Evolutionary conservation across 2,113 vertebrate genomes (phyloP).

Genomic region (Hyperopisus bebe): DNA sequence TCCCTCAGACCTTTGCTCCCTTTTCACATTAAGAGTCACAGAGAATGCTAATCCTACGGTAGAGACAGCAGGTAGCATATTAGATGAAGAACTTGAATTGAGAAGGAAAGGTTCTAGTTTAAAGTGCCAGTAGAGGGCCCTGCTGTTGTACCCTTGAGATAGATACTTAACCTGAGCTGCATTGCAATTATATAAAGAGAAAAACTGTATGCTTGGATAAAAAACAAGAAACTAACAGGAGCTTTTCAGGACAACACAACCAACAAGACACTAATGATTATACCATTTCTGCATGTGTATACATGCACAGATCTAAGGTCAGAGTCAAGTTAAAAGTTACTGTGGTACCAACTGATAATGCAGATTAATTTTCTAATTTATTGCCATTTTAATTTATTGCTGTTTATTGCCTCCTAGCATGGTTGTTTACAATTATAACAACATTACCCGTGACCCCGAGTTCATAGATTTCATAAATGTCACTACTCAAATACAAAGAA

Average conservation of each 20-base stretch:
- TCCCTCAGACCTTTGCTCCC: neutral
- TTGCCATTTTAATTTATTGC: neutral
- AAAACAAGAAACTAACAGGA: neutral
- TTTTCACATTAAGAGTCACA: neutral
- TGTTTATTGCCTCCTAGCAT: neutral
- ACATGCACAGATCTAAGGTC: neutral
- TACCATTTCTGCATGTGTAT: neutral
- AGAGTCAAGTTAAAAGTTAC: neutral
- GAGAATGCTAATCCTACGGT: neutral
- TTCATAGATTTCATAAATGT: neutral
- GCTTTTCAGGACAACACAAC: neutral
- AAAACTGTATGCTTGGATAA: neutral
- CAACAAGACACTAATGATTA: neutral
- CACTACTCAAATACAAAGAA: neutral
- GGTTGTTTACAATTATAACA: neutral
- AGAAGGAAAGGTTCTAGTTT: neutral
- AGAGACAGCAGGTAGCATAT: neutral
- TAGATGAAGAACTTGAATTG: neutral
- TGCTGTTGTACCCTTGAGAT: constrained; percentile 9
- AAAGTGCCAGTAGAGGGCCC: constrained; percentile 3
- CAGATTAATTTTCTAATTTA: neutral
- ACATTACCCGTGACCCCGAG: neutral
- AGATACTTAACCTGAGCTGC: neutral
- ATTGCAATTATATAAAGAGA: neutral
- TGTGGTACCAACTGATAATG: neutral